These are phyloP conservation scores for Esox lucius DNA, from an alignment of 2,797 vertebrate species.

Conservation along the genomic window DNA sequence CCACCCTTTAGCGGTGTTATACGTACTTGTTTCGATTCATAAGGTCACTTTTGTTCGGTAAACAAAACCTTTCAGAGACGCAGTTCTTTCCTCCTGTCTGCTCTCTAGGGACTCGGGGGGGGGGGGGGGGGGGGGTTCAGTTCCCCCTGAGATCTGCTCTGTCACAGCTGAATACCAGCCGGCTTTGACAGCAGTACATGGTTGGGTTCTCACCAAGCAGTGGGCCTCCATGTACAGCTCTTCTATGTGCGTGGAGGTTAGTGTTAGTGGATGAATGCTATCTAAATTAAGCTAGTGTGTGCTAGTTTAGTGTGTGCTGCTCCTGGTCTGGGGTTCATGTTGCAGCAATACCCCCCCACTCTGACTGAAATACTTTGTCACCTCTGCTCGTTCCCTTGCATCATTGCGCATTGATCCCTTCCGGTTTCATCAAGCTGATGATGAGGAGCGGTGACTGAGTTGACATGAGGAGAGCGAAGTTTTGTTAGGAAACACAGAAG, in stretches of 20 bases:
- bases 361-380: no score
- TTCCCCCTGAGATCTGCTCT: not conserved
- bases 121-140: not conserved
- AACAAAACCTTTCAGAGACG: not conserved
- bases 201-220: no score
- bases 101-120: not conserved
- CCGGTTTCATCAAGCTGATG: no score
- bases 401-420: no score
- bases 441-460: not conserved
- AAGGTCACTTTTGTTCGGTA: not conserved
- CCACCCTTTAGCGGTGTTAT: not conserved
- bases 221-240: not conserved
- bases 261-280: not conserved
- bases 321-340: no score
- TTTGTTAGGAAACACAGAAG: no score
- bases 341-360: no score
- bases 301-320: no score
- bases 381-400: no score
- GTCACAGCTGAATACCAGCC: constrained; percentile 10
- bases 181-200: not conserved
- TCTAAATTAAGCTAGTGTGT: no score
- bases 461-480: not conserved
- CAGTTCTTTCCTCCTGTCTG: not conserved
- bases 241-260: not conserved
- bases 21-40: not conserved